Evolutionary conservation across 2,888 invertebrate genomes (phyloP), one percentile per base, ranked within the genome.

Genomic region (Volucella inflata): DNA sequence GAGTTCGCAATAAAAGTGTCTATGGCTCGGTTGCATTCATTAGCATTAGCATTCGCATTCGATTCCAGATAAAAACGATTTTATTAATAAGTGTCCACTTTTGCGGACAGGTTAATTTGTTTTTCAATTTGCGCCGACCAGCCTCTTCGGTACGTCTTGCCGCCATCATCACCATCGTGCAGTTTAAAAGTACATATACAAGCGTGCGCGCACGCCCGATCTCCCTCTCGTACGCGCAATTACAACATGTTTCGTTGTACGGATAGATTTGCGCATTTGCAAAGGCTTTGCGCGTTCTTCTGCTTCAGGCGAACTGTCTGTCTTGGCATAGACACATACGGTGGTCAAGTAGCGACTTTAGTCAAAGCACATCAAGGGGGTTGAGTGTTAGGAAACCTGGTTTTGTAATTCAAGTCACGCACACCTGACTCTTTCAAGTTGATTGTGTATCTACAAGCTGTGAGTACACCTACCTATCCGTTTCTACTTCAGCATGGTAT

Each of bases 1-100:
- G 57, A 80, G 76, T 85, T 85, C 77, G 76, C 81, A 81, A 77
- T 85, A 85, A 85, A 85, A 85, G 50, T 72, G 81, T 85, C 85
- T 85, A 77, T 68, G 59, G 76, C 21, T 55, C 14, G 16, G 46
- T 46, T 71, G 75, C 79, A 80, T 80, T 76, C 72, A 85, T 85
- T 81, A 76, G 85, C 85, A 81, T 81, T 81, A 76, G 85, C 85
- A 81, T 81, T 75, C 64, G 57, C 74, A 79, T 79, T 72, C 30
- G 81, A 85, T 85, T 85, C 85, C 81, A 85, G 81, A 85, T 85
- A 85, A 85, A 85, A 85, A 80, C 76, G 74, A 81, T 85, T 85
- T 85, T 85, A 85, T 85, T 85, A 85, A 85, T 85, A 85, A 85
- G 85, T 72, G 85, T 72, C 85, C 72, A 80, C 85, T 72, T 81